These are phyloP conservation scores for Cyprinodon variegatus DNA, from an alignment of 2,113 vertebrate genomes.

Conservation along the genomic window DNA sequence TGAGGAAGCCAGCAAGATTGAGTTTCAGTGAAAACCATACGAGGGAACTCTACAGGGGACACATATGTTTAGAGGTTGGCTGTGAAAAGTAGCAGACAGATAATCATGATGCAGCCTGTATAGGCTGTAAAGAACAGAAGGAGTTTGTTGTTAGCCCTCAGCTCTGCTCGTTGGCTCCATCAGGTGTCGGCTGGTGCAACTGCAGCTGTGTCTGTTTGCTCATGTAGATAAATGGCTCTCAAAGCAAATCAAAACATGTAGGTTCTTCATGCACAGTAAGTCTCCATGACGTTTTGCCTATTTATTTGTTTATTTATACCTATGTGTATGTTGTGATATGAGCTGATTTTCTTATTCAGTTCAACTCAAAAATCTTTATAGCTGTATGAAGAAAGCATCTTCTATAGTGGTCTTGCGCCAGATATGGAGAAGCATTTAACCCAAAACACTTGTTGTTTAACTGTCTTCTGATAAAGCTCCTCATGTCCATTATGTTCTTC, in stretches of 20 bases:
- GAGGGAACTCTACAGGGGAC: neutral
- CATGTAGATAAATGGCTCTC: neutral
- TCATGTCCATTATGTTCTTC: too few species aligned
- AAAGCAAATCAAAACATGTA: neutral
- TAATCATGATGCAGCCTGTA: constrained; percentile 13
- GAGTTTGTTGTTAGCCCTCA: neutral
- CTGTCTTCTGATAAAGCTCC: too few species aligned
- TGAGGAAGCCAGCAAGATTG: constrained; percentile 6
- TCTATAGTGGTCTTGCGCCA: too few species aligned
- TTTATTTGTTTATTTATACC: neutral
- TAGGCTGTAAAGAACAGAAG: neutral
- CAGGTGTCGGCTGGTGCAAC: constrained; percentile 32
- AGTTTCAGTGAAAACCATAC: constrained; percentile 21
- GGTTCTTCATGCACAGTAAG: neutral
- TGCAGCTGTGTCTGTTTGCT: constrained; percentile 13
- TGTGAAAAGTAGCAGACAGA: constrained; percentile 1
- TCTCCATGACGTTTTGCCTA: neutral
- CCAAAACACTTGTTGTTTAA: too few species aligned
- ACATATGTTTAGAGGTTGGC: neutral
- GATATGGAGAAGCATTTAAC: too few species aligned
- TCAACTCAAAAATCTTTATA: too few species aligned
- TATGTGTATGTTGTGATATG: too few species aligned
- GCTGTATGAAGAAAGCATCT: too few species aligned
- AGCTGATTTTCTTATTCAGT: too few species aligned
- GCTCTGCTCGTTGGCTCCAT: constrained; percentile 28